Base-by-base conservation (phyloP, 2,113 vertebrate genomes). In the Phodopus roborovskii region DNA sequence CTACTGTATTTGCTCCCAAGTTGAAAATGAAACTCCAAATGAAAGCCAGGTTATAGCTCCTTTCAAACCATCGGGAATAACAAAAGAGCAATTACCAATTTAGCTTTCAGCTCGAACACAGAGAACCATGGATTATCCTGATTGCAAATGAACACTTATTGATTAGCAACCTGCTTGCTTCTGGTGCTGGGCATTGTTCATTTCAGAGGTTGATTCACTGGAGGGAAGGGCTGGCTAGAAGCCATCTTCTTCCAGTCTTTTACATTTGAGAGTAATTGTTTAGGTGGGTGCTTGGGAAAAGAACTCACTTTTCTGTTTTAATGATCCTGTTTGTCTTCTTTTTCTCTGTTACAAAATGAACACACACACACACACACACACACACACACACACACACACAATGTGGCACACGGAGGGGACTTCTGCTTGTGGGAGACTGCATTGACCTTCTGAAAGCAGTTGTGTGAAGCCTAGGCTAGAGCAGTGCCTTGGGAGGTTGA, bases 141-240 rank as follows among this genome's bases (percentile, higher is more conserved):
- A 94, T 94, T 82, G 75, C 90, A 96, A 97, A 94, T 48, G 92
- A 94, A 62, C 88, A 82, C 42, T 39, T 93, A 95, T 93, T 91
- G 92, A 94, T 96, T 45, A 92, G 17, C 66, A n/a, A 79, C 84
- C 36, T 92, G 88, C 90, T 90, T 83, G 62, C 42, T 85, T 62
- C 73, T 58, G 95, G 88, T 74, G 26, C 4, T 3, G 20, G 45
- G 28, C 53, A 28, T 5, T 89, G 45, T 36, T 97, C 8, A 88
- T 86, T 82, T 85, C 7, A 85, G 53, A 92, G 71, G 71, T 33
- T 70, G 66, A 22, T 62, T 94, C 33, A 74, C 70, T 88, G 81
- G 26, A 58, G 94, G 83, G 45, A 73, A 85, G 2, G 64, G 84
- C 30, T n/a, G 66, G 85, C 24, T 45, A n/a, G 64, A 26, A 84